Percentiles rank a stretch among this genome's conserved stretches.
Conservation (phyloP, 37 sponge, comb jelly and placozoan species). For the Chondrosia reniformis region DNA sequence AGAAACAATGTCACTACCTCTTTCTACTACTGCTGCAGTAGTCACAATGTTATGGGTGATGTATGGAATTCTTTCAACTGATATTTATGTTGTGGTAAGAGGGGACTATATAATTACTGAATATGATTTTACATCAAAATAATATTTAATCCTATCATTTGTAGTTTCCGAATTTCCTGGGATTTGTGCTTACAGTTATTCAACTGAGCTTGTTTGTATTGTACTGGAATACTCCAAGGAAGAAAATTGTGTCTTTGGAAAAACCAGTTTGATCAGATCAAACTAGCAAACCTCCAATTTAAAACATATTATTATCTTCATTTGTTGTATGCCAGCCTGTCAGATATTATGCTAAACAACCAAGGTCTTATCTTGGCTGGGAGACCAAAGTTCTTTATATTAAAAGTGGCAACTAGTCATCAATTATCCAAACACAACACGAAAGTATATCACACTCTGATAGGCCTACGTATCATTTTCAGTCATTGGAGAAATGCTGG, state of each 20-base stretch:
- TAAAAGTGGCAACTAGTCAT: background rate
- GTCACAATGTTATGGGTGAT: conserved; percentile 39
- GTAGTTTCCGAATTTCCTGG: conserved; percentile 55
- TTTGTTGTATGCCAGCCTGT: background rate
- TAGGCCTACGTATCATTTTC: too few relatives aligned
- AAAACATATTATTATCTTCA: background rate
- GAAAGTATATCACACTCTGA: too few relatives aligned
- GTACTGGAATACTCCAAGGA: conserved; percentile 25
- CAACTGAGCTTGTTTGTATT: conserved; percentile 59
- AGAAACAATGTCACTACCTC: conserved; percentile 66
- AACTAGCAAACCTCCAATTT: background rate
- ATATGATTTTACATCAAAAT: too few relatives aligned
- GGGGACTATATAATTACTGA: background rate
- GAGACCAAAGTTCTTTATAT: background rate
- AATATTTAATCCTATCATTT: background rate
- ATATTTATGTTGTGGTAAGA: conserved; percentile 54
- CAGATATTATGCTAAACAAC: background rate
- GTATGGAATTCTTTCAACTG: conserved; percentile 49
- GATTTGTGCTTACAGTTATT: conserved; percentile 31
- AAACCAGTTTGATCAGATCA: conserved; percentile 11
- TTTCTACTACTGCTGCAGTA: conserved; percentile 45
- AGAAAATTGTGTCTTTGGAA: conserved; percentile 36
- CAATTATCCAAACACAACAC: background rate
- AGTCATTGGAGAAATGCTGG: too few relatives aligned
- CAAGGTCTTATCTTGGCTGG: too few relatives aligned